phyloP scores from a whole-genome alignment of 2,113 vertebrate genomes.

The Brachyhypopomus occidentalis region DNA sequence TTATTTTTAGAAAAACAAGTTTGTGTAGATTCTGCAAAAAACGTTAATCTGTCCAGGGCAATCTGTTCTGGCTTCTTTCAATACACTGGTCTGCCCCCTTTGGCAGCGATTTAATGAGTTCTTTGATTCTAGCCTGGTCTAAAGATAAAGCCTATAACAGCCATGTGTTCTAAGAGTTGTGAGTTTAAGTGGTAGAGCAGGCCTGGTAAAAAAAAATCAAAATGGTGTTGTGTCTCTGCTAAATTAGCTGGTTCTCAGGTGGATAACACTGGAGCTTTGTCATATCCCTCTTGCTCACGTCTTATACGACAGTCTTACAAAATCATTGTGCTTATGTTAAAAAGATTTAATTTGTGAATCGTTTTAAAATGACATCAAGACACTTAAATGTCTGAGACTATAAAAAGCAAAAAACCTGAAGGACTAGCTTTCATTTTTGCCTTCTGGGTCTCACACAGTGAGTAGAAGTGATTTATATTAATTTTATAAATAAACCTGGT shows the following conservation, averaged over 20 bases:
- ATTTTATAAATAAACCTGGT: slow-evolving; percentile 7
- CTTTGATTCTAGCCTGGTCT: not conserved
- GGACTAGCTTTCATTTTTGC: not conserved
- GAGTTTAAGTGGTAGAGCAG: not conserved
- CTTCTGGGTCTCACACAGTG: not conserved
- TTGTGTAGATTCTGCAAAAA: slow-evolving; percentile 18
- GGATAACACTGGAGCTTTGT: not conserved
- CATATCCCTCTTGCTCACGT: not conserved
- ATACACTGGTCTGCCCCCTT: slow-evolving; percentile 11
- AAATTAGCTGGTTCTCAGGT: not conserved
- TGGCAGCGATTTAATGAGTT: not conserved
- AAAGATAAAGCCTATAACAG: not conserved
- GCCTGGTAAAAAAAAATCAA: not conserved
- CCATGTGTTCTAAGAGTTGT: slow-evolving; percentile 6
- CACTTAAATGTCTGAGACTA: slow-evolving; percentile 12
- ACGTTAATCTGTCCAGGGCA: not conserved
- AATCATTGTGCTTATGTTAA: not conserved
- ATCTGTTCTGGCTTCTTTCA: too few species aligned
- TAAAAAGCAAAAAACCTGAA: not conserved
- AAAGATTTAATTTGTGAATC: not conserved
- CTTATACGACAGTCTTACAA: too few species aligned
- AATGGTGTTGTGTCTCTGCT: not conserved
- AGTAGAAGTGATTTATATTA: not conserved
- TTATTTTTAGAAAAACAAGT: slow-evolving; percentile 8
- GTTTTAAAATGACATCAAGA: not conserved